These are phyloP conservation scores for Cephus cinctus DNA, from an alignment of 1,140 invertebrate species.

Conservation along the genomic window DNA sequence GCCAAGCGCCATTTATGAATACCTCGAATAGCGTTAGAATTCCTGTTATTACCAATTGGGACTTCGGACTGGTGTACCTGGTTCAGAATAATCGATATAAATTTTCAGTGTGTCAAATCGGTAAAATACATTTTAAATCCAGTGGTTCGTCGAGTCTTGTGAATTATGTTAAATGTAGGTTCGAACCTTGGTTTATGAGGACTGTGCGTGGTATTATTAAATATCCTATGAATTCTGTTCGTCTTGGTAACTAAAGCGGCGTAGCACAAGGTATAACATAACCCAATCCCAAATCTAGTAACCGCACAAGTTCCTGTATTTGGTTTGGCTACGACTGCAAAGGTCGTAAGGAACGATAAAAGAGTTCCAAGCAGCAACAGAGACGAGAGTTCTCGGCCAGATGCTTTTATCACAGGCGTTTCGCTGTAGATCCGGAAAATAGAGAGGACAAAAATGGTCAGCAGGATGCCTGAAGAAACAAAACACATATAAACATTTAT, in stretches of 20 bases:
- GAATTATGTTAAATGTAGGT: background rate
- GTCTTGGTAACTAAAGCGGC: conserved; percentile 63
- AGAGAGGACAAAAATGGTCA: conserved; percentile 63
- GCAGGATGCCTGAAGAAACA: conserved; percentile 41
- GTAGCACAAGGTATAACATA: conserved; percentile 61
- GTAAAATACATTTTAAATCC: background rate
- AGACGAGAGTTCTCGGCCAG: conserved; percentile 55
- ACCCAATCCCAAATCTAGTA: conserved; percentile 59
- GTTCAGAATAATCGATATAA: conserved; percentile 22
- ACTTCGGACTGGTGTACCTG: conserved; percentile 56
- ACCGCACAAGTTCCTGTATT: conserved; percentile 53
- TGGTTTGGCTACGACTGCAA: conserved; percentile 58
- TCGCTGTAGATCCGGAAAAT: conserved; percentile 62
- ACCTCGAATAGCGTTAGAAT: conserved; percentile 58
- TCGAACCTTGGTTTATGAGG: conserved; percentile 42
- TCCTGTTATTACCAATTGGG: conserved; percentile 58
- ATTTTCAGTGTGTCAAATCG: conserved; percentile 1
- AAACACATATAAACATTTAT: too few relatives aligned
- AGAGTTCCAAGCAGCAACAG: conserved; percentile 51
- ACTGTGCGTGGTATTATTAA: conserved; percentile 44
- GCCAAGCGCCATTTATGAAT: conserved; percentile 57
- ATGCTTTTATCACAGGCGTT: conserved; percentile 63
- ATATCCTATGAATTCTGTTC: conserved; percentile 61
- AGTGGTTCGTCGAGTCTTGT: too few relatives aligned
- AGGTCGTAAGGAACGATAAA: conserved; percentile 60